Evolutionary conservation across 2,888 invertebrate species (phyloP).

Genomic region (Ptychoptera albimana): DNA sequence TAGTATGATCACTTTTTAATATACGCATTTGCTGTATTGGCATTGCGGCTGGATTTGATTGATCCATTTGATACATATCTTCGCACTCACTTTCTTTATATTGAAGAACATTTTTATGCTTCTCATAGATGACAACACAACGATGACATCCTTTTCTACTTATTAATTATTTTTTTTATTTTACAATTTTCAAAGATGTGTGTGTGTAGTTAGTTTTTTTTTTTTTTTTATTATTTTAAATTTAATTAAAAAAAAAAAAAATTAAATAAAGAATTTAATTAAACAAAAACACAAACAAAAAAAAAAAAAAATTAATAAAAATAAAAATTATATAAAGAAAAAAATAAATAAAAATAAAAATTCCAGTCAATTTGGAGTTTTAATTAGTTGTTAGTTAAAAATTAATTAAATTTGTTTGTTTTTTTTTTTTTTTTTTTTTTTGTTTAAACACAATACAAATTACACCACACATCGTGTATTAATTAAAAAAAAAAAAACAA

Average conservation of each 20-base stretch:
- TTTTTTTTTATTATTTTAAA: neutral
- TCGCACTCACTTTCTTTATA: conserved; percentile 92
- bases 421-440: too few relatives aligned
- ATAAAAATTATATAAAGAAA: neutral
- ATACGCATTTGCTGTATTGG: conserved; percentile 27
- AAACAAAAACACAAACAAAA: too few relatives aligned
- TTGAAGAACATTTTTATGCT: conserved; percentile 86
- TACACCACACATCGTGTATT: too few relatives aligned
- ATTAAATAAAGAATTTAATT: neutral
- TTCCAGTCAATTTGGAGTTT: neutral
- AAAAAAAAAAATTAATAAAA: neutral
- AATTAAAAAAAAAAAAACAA: too few relatives aligned
- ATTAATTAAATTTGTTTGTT: too few relatives aligned
- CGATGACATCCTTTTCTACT: conserved; percentile 81
- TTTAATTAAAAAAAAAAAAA: neutral
- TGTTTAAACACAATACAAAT: too few relatives aligned
- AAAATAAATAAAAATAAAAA: neutral
- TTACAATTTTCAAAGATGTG: conserved; percentile 5
- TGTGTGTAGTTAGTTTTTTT: conserved; percentile 1
- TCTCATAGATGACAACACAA: conserved; percentile 90
- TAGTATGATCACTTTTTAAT: conserved; percentile 31
- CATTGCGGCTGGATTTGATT: conserved; percentile 34
- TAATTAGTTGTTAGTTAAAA: conserved; percentile 3
- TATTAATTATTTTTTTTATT: conserved; percentile 5
- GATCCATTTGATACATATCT: conserved; percentile 33